Evolutionary conservation across 1,140 invertebrate species (phyloP), one percentile per base, ranked within the genome.

Genomic region (Brachionus rubens): DNA sequence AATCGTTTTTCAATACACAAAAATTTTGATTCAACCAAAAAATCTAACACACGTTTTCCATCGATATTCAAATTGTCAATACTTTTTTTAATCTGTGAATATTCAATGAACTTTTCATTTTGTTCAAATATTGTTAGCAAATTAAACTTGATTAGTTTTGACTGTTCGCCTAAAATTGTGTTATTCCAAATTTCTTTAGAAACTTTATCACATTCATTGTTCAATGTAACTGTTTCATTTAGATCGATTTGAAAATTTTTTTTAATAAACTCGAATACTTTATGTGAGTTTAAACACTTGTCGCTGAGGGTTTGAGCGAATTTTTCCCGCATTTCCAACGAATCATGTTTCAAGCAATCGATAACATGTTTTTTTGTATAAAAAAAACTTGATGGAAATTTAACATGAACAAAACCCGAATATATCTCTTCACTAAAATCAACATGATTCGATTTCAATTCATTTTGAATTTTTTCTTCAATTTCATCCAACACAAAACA

Each of bases 391-490:
- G 50, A 54, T 54, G 50, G 9, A 9, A 54, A 28, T 54, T 54
- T 54, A 12, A 54, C 50, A 54, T 54, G 50, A 9, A 10, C 30
- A 2, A 28, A 28, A 14, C 50, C 50, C 10, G 50, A 28, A 54
- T 54, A 54, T 3, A 54, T 54, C 30, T 54, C 21, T 54, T 54
- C 30, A 14, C 50, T 54, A 54, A 54, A 54, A 54, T 54, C 50
- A 54, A 54, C 9, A 54, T 1, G 4, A 54, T 54, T 54, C 9
- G 30, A 54, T 54, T 54, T 54, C 30, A 54, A 54, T 54, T 54
- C 30, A 28, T 54, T 7, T 28, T 54, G 24, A 14, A 54, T 24
- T 28, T 28, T 28, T 28, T 24, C 26, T 28, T 54, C 50, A 54
- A 54, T 28, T 54, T 54, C 21, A 14, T n/a, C 30, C 10, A 54